A percentile compares a stretch with the other conserved stretches of the same genome.
Conservation (phyloP, 2,113 vertebrate genomes). For the Calypte anna region DNA sequence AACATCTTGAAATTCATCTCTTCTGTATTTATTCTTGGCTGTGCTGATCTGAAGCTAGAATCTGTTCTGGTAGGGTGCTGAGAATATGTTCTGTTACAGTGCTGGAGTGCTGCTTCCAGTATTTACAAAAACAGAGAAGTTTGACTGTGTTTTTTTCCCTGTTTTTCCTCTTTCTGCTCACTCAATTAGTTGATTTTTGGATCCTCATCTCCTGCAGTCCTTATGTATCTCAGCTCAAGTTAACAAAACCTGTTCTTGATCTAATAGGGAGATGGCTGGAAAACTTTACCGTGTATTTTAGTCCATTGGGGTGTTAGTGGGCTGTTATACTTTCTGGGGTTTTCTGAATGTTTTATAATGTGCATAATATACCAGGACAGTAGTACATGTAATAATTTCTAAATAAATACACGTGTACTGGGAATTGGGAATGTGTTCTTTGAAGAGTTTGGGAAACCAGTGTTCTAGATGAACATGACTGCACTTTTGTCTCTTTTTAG, state of each 20-base stretch:
- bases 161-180: not conserved
- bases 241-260: not conserved
- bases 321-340: not conserved
- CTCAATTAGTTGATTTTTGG: not conserved
- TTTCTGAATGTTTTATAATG: not conserved
- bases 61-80: not conserved
- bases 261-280: not conserved
- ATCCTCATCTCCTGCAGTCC: not conserved
- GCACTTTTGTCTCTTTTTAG: not conserved
- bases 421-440: fast-evolving
- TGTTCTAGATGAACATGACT: not conserved
- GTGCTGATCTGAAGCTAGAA: not conserved
- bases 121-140: not conserved
- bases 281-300: not conserved
- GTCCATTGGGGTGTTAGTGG: not conserved
- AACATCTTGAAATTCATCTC: not conserved
- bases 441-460: not conserved
- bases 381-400: not conserved
- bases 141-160: not conserved
- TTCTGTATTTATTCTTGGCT: not conserved
- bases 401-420: not conserved
- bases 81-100: not conserved
- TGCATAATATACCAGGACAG: not conserved
- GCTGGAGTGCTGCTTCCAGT: not conserved
- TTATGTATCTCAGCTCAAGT: not conserved